Percentiles rank a stretch among this genome's conserved stretches.
These are phyloP conservation scores for Magallana angulata DNA, from an alignment of 1,140 invertebrate genomes.

Conservation along the genomic window DNA sequence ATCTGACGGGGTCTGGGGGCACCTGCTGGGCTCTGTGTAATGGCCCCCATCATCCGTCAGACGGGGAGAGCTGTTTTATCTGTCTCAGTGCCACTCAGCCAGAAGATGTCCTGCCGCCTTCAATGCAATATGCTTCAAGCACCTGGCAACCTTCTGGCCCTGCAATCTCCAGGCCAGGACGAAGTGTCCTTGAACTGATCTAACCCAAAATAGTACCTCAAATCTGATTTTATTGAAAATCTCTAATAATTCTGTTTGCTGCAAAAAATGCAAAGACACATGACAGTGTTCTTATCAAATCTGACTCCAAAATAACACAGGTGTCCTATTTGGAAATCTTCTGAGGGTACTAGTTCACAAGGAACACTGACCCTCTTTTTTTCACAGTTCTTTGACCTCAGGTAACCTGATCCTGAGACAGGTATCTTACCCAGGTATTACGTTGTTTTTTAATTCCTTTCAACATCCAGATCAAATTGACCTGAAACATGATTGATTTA, in stretches of 20 bases:
- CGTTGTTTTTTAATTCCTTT: background rate
- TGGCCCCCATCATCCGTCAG: background rate
- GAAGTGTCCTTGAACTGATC: too few species aligned
- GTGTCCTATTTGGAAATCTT: too few species aligned
- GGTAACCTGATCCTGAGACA: background rate
- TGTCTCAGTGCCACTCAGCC: slow-evolving; percentile 22
- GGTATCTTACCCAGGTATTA: background rate
- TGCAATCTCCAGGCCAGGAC: too few species aligned
- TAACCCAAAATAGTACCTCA: too few species aligned
- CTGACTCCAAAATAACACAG: too few species aligned
- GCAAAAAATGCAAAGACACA: too few species aligned
- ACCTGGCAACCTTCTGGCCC: background rate
- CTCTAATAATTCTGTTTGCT: too few species aligned
- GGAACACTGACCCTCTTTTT: background rate
- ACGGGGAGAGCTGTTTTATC: slow-evolving; percentile 12
- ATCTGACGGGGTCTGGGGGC: background rate
- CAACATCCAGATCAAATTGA: slow-evolving; percentile 26
- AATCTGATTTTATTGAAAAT: too few species aligned
- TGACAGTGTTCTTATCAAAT: too few species aligned
- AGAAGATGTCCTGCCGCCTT: slow-evolving; percentile 3
- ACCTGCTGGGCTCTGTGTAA: slow-evolving; percentile 15
- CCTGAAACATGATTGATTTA: slow-evolving; percentile 11
- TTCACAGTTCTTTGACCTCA: slow-evolving; percentile 6
- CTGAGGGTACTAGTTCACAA: background rate
- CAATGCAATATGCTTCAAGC: background rate